Conservation (phyloP, 2,113 vertebrate species). For the Polypterus bichir region DNA sequence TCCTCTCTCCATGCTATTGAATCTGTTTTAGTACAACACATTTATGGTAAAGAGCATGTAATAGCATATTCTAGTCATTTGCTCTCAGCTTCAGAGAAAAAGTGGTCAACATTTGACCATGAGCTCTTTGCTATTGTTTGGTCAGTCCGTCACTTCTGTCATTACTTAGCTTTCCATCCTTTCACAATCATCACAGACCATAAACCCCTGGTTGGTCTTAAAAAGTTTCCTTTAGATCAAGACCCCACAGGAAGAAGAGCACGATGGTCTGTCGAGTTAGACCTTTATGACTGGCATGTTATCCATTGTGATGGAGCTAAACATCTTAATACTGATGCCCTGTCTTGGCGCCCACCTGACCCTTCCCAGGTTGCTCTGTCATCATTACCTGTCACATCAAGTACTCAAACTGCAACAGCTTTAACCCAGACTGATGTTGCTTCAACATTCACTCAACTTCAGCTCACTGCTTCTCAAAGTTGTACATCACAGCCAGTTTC, state of each 20-base stretch:
- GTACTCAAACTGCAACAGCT: background rate
- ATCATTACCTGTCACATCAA: background rate
- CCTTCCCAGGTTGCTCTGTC: background rate
- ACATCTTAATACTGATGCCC: background rate
- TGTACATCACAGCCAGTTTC: too few relatives aligned
- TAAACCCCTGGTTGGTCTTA: background rate
- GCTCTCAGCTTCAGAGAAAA: background rate
- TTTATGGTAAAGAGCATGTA: background rate
- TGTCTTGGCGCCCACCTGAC: background rate
- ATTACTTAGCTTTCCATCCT: background rate
- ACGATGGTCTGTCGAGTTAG: background rate
- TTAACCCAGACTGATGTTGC: background rate
- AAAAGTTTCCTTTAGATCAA: background rate
- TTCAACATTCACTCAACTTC: background rate
- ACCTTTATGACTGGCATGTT: background rate
- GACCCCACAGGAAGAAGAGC: background rate
- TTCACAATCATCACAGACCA: conserved; percentile 1
- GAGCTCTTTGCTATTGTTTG: too few relatives aligned
- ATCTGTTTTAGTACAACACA: background rate
- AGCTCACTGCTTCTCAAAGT: background rate
- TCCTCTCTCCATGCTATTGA: background rate
- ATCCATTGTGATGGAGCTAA: background rate
- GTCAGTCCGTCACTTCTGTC: background rate
- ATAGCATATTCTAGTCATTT: background rate
- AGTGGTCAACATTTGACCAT: too few relatives aligned